Percentiles rank a stretch among this genome's conserved stretches.
Evolutionary conservation across 1,140 invertebrate species (phyloP).

Genomic region (Maniola jurtina): DNA sequence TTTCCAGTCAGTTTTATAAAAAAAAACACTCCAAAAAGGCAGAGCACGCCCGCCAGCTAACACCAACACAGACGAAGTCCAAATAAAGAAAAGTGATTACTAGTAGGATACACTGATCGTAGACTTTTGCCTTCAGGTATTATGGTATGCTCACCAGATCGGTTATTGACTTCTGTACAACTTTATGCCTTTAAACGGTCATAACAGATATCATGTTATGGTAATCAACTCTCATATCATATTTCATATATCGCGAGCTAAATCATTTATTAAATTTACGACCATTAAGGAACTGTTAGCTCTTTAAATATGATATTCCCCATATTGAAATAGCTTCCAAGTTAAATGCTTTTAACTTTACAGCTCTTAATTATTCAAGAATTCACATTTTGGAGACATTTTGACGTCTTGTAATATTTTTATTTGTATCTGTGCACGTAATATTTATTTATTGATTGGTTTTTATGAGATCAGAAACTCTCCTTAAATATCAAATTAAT

Average conservation of each 20-base stretch:
- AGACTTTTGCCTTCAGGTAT: no score
- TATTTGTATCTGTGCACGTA: neutral
- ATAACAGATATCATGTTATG: neutral
- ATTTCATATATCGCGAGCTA: neutral
- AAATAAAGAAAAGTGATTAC: no score
- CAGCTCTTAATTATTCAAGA: neutral
- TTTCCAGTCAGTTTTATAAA: no score
- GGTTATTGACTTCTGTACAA: neutral
- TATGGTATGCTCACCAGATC: neutral
- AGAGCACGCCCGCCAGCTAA: no score
- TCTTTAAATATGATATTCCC: slow-evolving; percentile 3
- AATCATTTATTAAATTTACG: slow-evolving; percentile 2
- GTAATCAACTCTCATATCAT: neutral
- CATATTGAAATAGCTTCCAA: neutral
- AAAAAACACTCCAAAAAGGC: no score
- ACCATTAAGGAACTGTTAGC: neutral
- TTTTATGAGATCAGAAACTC: neutral
- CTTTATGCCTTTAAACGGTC: slow-evolving; percentile 1
- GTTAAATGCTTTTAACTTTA: neutral
- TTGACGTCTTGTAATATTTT: neutral
- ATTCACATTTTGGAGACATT: neutral
- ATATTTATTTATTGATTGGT: neutral
- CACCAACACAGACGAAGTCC: no score
- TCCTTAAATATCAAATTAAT: no score
- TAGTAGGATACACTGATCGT: no score